phyloP scores from a whole-genome alignment of 2,797 vertebrate genomes.

The Chelon auratus region DNA sequence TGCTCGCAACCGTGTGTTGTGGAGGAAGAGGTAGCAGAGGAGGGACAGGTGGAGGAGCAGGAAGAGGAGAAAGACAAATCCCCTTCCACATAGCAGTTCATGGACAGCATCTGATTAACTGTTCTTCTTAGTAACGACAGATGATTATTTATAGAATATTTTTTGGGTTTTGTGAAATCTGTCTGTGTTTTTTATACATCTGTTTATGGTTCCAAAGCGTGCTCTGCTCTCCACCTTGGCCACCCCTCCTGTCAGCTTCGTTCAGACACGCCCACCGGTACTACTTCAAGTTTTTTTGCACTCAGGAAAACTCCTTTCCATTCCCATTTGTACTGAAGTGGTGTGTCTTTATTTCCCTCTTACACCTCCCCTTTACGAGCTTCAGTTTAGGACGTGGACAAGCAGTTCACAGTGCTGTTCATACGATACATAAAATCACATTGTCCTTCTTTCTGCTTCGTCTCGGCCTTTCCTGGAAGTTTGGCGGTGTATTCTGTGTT shows the following conservation, averaged over 20 bases:
- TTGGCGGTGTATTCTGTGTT: constrained; percentile 65
- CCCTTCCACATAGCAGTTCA: constrained; percentile 90
- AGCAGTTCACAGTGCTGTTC: constrained; percentile 49
- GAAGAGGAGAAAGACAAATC: constrained; percentile 78
- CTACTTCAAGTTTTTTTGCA: constrained; percentile 92
- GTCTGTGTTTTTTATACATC: constrained; percentile 74
- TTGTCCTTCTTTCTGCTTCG: constrained; percentile 34
- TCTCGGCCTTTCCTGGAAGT: constrained; percentile 62
- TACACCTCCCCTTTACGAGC: constrained; percentile 32
- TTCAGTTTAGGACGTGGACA: constrained; percentile 46
- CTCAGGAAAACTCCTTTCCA: constrained; percentile 95
- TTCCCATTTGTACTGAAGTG: constrained; percentile 83
- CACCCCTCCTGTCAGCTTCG: constrained; percentile 79
- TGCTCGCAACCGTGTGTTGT: constrained; percentile 83
- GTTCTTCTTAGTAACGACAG: constrained; percentile 86
- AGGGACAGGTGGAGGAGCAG: constrained; percentile 62
- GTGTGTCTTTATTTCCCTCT: constrained; percentile 65
- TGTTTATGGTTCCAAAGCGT: constrained; percentile 88
- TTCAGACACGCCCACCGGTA: constrained; percentile 88
- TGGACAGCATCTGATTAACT: constrained; percentile 75
- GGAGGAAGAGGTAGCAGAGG: constrained; percentile 83
- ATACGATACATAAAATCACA: constrained; percentile 1
- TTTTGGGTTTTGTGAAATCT: constrained; percentile 73
- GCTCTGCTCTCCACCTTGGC: constrained; percentile 85
- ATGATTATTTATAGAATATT: constrained; percentile 86